These are phyloP conservation scores for Ranitomeya variabilis DNA, from an alignment of 2,113 vertebrate species.

Conservation along the genomic window DNA sequence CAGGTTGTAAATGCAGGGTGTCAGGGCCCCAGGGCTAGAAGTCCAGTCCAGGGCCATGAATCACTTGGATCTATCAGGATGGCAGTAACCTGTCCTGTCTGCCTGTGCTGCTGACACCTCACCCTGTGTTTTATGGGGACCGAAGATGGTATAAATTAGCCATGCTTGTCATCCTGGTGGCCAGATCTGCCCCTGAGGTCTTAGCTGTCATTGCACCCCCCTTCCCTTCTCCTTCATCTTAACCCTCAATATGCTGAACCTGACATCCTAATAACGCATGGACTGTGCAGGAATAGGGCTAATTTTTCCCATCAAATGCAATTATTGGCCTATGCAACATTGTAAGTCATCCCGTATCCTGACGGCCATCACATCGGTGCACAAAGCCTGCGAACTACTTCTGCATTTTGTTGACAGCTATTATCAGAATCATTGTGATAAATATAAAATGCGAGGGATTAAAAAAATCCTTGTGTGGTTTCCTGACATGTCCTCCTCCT, in stretches of 20 bases:
- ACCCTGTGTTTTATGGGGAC: constrained; percentile 74
- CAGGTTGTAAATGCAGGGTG: constrained; percentile 74
- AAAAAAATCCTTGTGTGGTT: not conserved
- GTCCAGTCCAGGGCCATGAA: constrained; percentile 79
- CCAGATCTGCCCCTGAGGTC: constrained; percentile 48
- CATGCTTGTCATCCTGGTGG: constrained; percentile 54
- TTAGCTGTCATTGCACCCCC: constrained; percentile 7
- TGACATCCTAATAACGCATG: not conserved
- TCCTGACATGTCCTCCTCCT: not conserved
- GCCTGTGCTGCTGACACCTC: constrained; percentile 71
- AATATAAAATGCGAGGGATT: not conserved
- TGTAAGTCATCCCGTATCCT: not conserved
- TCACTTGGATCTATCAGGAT: constrained; percentile 72
- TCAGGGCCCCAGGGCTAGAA: constrained; percentile 71
- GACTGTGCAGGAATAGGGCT: not conserved
- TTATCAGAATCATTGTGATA: not conserved
- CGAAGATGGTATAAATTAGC: constrained; percentile 73
- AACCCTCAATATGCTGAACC: not conserved
- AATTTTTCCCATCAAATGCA: not conserved
- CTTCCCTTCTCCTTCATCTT: not conserved
- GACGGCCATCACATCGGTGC: not conserved
- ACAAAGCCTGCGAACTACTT: not conserved
- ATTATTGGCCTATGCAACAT: not conserved
- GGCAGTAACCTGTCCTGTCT: constrained; percentile 71
- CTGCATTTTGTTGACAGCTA: not conserved